Base-by-base conservation (phyloP, 2,797 vertebrate species). In the Gorsachius magnificus region DNA sequence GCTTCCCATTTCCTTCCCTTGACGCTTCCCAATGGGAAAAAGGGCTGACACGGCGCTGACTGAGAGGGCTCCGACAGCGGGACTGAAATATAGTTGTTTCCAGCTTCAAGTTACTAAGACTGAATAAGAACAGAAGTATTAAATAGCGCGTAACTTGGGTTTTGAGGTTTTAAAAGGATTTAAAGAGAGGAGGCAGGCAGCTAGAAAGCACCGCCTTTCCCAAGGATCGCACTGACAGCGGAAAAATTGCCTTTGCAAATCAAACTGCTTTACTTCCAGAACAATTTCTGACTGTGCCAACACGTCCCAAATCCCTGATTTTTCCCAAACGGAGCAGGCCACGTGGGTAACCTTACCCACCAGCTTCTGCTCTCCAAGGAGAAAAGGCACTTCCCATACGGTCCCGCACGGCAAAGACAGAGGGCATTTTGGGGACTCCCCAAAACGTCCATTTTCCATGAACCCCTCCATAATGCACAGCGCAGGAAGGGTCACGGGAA, bases 271-370 rank as follows among this genome's bases (percentile, higher is more conserved):
- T 43, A 17, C 19, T 51, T 45, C 69, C 25, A 18, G 41, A 66
- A 45, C 2, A 3, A 35, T 6, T 91, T n/a, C 60, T 60, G 78
- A 31, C 19, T 9, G 35, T 2, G 10, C 12, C 56, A 36, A 2
- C 19, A 54, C 53, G 28, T 43, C 31, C 26, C 41, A 58, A 36
- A 41, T 3, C 2, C 11, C 16, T 18, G 11, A 10, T 4, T 29
- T 41, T 54, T 71, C 36, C 61, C 54, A 57, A 38, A 20, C 6
- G 0, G 0, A 71, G 35, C 2, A 2, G 26, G 26, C 13, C 9
- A 17, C 0, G 0, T 0, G 5, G 28, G 58, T 19, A 86, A 83
- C 36, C 24, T 11, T 4, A 57, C 8, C 45, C 43, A 5, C 35
- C 10, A n/a, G n/a, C 17, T 72, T 28, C 45, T 21, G 28, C 60